phyloP scores from a whole-genome alignment of 2,113 vertebrate species.

The Bubo blakistoni region DNA sequence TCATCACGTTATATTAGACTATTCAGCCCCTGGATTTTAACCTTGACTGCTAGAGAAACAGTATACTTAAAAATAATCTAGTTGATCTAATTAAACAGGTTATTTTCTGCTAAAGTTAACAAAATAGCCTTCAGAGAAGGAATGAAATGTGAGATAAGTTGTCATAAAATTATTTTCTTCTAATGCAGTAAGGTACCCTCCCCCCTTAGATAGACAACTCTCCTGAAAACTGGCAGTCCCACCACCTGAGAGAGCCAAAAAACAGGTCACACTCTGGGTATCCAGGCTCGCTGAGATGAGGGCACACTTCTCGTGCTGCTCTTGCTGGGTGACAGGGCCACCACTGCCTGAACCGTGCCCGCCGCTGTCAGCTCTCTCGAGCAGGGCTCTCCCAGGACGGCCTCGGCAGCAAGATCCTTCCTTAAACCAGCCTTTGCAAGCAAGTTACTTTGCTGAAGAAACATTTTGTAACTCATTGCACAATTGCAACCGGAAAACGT shows the following conservation, averaged over 20 bases:
- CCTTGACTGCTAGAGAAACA: not conserved
- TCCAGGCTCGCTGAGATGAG: accelerated
- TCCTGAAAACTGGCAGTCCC: not conserved
- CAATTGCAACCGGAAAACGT: accelerated
- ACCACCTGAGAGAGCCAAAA: not conserved
- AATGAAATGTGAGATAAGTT: not conserved
- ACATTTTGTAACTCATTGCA: accelerated
- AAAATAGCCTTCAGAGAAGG: not conserved
- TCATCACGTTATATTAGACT: not conserved
- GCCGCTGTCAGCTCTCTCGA: accelerated
- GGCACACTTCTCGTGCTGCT: accelerated
- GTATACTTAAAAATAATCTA: not conserved
- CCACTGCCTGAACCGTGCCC: accelerated
- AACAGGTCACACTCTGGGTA: accelerated
- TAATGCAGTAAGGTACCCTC: not conserved
- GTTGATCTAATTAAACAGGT: not conserved
- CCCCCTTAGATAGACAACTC: accelerated
- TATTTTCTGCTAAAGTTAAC: not conserved
- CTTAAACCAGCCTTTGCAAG: accelerated
- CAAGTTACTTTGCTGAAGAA: accelerated
- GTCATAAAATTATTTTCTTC: not conserved
- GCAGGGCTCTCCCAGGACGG: not conserved
- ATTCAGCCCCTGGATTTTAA: not conserved
- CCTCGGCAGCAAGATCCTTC: not conserved
- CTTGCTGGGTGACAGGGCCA: not conserved